phyloP scores from a whole-genome alignment of 2,113 vertebrate species.

The Equus przewalskii region DNA sequence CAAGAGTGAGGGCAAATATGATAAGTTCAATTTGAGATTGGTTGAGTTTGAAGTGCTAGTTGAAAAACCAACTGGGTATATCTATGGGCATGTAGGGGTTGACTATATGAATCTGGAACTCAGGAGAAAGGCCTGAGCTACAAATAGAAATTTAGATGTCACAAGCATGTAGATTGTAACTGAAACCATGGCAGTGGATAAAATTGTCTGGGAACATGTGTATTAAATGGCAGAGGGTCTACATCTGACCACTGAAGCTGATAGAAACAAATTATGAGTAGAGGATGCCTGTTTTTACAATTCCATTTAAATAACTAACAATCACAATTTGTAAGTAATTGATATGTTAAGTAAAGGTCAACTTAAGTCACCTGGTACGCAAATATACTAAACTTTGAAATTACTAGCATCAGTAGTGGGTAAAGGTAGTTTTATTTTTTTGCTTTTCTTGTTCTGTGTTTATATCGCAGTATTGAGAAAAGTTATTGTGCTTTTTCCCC shows the following conservation, averaged over 20 bases:
- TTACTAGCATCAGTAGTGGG: neutral
- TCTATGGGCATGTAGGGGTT: neutral
- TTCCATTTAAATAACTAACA: neutral
- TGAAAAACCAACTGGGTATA: neutral
- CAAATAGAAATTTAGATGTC: too few species aligned
- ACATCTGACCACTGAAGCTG: neutral
- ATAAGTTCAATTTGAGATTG: neutral
- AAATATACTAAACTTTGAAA: neutral
- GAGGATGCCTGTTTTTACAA: neutral
- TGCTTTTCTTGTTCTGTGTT: neutral
- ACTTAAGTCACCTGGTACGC: neutral
- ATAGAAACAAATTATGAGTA: neutral
- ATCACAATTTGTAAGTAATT: neutral
- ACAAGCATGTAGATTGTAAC: neutral
- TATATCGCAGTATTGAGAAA: neutral
- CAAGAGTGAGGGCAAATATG: too few species aligned
- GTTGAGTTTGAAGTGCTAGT: neutral
- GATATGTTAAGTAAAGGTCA: neutral
- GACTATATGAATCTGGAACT: neutral
- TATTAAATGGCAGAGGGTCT: neutral
- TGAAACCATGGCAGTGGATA: neutral
- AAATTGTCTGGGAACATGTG: neutral
- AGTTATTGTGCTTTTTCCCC: neutral
- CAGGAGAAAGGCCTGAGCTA: neutral
- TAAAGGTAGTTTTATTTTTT: neutral